These are phyloP conservation scores for Formicarius rufipectus DNA, from an alignment of 2,113 vertebrate species.

Conservation along the genomic window DNA sequence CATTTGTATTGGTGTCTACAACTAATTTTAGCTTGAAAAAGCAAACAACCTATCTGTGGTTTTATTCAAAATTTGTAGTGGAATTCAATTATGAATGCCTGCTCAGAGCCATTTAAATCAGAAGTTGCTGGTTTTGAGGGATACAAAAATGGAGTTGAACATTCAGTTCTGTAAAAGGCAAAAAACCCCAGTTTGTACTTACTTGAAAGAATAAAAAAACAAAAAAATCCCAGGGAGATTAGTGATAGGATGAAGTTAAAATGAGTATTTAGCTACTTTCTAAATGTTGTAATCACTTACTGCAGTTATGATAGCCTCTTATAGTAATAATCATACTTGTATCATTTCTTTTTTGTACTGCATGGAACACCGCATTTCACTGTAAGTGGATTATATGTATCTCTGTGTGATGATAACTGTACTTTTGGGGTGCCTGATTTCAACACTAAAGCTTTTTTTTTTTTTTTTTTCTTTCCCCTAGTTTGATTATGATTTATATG, in stretches of 20 bases:
- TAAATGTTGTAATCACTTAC: neutral
- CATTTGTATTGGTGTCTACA: constrained; percentile 25
- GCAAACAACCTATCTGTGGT: constrained; percentile 64
- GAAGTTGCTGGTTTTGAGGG: constrained; percentile 28
- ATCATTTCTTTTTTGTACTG: neutral
- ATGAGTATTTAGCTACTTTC: neutral
- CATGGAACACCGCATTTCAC: neutral
- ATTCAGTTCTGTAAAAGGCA: neutral
- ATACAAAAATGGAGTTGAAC: constrained; percentile 26
- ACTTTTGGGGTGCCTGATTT: neutral
- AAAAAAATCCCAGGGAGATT: neutral
- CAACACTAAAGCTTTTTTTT: neutral
- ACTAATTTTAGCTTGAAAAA: constrained; percentile 71
- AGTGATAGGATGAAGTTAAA: constrained; percentile 1
- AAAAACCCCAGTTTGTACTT: neutral
- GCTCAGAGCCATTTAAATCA: constrained; percentile 49
- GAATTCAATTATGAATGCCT: constrained; percentile 49
- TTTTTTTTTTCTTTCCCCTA: too few relatives aligned
- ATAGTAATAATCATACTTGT: neutral
- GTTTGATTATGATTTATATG: neutral
- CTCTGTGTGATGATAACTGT: neutral
- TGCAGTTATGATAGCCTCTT: neutral
- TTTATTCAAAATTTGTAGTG: constrained; percentile 64
- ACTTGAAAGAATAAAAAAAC: constrained; percentile 7
- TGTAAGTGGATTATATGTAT: neutral